Evolutionary conservation across 2,888 invertebrate species (phyloP), one percentile per base, ranked within the genome.

Genomic region (Erebia ligea): DNA sequence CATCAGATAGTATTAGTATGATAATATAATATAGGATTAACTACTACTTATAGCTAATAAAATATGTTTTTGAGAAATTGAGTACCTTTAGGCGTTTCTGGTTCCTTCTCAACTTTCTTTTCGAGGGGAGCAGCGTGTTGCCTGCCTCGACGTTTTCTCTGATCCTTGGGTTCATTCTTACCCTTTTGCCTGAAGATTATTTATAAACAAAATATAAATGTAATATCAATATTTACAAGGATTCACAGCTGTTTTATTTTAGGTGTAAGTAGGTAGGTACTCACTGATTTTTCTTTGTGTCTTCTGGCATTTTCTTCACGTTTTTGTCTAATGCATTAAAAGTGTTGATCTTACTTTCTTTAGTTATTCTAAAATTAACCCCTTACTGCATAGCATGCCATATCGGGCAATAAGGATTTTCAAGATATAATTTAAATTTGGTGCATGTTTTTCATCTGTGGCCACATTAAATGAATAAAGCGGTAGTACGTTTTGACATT

Each of bases 121-220:
- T 87, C 84, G 13, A 68, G 62, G 66, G 79, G 50, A 63, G 78
- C 78, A 34, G 73, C 71, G 68, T 83, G 81, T 17, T 85, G 81
- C 34, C 85, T 80, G 3, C 79, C 78, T 69, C 84, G 85, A 2
- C 90, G 85, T 25, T 81, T 84, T 54, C 91, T 84, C 74, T 92
- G 92, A 19, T 92, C 92, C 77, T 91, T 92, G 0, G 90, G 82
- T 17, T 88, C 89, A 80, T 81, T 78, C 76, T 84, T 87, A 64
- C 80, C 83, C 78, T 87, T 89, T 58, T 84, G 84, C 70, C 90
- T 91, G 77, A 67, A 52, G 9, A 34, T 34, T 25, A 11, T 52
- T 25, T 3, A 50, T 2, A 1, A 48, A 15, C 5, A 45, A n/a
- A 8, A 25, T 5, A 48, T 19, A 21, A 19, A 15, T 8, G 15